These are phyloP conservation scores for Alfaro cultratus DNA, from an alignment of 2,797 vertebrate species.

Conservation along the genomic window DNA sequence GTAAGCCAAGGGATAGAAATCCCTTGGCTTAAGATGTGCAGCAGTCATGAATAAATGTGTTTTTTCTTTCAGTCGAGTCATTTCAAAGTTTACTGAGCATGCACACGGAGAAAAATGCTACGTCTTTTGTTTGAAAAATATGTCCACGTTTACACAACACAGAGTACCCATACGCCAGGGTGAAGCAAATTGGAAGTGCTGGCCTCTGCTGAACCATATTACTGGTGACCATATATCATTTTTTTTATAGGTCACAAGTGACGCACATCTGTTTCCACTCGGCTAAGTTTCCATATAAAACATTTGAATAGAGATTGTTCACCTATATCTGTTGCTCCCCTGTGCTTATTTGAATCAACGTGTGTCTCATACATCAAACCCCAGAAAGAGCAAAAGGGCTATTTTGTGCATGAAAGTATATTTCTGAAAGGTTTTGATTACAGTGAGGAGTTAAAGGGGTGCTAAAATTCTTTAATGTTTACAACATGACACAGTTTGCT, in stretches of 20 bases:
- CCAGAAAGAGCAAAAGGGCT: slow-evolving; percentile 23
- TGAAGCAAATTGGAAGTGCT: slow-evolving; percentile 96
- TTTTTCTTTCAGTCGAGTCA: slow-evolving; percentile 60
- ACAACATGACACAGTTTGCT: slow-evolving; percentile 59
- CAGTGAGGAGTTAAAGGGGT: slow-evolving; percentile 30
- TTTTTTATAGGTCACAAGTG: slow-evolving; percentile 93
- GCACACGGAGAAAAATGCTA: slow-evolving; percentile 57
- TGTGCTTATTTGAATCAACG: slow-evolving; percentile 66
- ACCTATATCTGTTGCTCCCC: slow-evolving; percentile 67
- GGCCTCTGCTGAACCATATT: slow-evolving; percentile 92
- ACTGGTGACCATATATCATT: slow-evolving; percentile 94
- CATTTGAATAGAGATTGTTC: slow-evolving; percentile 87
- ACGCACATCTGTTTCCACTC: slow-evolving; percentile 98
- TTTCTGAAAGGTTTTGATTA: slow-evolving; percentile 45
- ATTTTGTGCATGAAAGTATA: slow-evolving; percentile 22
- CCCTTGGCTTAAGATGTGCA: slow-evolving; percentile 53
- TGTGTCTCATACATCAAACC: slow-evolving; percentile 65
- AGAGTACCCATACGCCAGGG: slow-evolving; percentile 89
- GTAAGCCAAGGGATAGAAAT: slow-evolving; percentile 21
- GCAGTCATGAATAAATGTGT: slow-evolving; percentile 79
- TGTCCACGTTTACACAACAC: slow-evolving; percentile 92
- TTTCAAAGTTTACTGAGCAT: slow-evolving; percentile 45
- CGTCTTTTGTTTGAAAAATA: slow-evolving; percentile 90
- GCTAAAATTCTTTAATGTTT: slow-evolving; percentile 65
- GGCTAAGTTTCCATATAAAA: slow-evolving; percentile 91